phyloP scores from a whole-genome alignment of 2,113 vertebrate species.

The Hippocampus mohnikei region DNA sequence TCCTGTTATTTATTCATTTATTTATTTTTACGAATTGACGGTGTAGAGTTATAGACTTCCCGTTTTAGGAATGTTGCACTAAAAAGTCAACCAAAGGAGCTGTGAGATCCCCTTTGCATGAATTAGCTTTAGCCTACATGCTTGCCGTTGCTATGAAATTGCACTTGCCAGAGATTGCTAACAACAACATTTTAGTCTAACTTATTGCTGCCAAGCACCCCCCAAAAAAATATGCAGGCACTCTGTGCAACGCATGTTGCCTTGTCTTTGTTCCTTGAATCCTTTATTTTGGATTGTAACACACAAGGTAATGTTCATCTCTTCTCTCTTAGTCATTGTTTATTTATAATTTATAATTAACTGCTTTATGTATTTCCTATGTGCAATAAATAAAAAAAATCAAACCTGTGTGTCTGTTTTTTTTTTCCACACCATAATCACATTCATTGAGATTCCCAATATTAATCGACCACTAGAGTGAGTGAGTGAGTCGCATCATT shows the following conservation, averaged over 20 bases:
- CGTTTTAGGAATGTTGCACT: conserved; percentile 57
- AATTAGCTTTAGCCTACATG: conserved; percentile 23
- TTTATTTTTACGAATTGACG: not conserved
- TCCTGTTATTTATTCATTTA: conserved; percentile 40
- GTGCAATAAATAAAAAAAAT: conserved; percentile 43
- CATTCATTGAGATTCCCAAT: not conserved
- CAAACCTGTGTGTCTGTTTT: not conserved
- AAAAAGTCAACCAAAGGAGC: conserved; percentile 31
- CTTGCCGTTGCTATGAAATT: conserved; percentile 42
- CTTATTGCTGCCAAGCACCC: conserved; percentile 44
- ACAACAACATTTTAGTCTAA: conserved; percentile 35
- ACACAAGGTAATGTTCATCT: conserved; percentile 16
- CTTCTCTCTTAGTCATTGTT: conserved; percentile 3
- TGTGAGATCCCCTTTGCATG: conserved; percentile 51
- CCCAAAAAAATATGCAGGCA: conserved; percentile 43
- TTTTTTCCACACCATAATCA: not conserved
- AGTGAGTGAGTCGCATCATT: not conserved
- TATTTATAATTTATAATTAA: not conserved
- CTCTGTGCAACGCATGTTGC: conserved; percentile 63
- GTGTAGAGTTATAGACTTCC: conserved; percentile 16
- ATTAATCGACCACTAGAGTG: not conserved
- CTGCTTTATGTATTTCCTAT: conserved; percentile 7
- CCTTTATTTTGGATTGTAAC: conserved; percentile 23
- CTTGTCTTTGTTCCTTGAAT: conserved; percentile 43
- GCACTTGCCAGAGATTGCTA: conserved; percentile 52